Evolutionary conservation across 2,888 invertebrate species (phyloP).

Genomic region (Plagiodera versicolora): DNA sequence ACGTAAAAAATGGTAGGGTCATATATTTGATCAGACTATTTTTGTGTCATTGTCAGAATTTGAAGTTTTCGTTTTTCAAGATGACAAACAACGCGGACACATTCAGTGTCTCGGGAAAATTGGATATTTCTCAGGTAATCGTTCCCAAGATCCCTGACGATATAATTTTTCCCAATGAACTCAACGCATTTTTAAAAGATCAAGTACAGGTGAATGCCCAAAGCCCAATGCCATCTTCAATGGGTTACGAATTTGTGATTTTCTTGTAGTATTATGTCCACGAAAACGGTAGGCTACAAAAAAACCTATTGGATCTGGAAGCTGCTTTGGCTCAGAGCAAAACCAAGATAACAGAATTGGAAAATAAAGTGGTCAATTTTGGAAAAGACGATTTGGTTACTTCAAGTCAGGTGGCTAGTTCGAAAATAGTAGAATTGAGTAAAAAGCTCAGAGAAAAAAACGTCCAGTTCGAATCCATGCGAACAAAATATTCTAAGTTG

Average conservation of each 20-base stretch:
- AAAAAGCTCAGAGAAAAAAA: slow-evolving; percentile 67
- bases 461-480: slow-evolving; percentile 63
- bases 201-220: slow-evolving; percentile 60
- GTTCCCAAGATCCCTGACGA: slow-evolving; percentile 50
- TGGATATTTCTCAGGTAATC: slow-evolving; percentile 20
- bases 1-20: no score
- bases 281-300: slow-evolving; percentile 61
- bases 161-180: slow-evolving; percentile 61
- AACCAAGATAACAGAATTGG: slow-evolving; percentile 36
- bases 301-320: slow-evolving; percentile 55
- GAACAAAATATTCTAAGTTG: slow-evolving; percentile 61
- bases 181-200: slow-evolving; percentile 63
- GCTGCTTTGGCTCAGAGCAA: slow-evolving; percentile 19
- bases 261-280: slow-evolving; percentile 57
- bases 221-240: background rate
- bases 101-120: slow-evolving; percentile 20
- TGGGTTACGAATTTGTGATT: background rate
- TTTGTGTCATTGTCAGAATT: background rate
- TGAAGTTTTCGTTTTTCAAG: background rate
- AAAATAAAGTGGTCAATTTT: slow-evolving; percentile 55
- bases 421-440: slow-evolving; percentile 69
- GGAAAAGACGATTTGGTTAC: slow-evolving; percentile 57
- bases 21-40: no score
- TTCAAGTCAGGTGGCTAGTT: slow-evolving; percentile 60
- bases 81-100: slow-evolving; percentile 8